Evolutionary conservation across 2,797 vertebrate genomes (phyloP).

Genomic region (Halcyon smyrnensis): DNA sequence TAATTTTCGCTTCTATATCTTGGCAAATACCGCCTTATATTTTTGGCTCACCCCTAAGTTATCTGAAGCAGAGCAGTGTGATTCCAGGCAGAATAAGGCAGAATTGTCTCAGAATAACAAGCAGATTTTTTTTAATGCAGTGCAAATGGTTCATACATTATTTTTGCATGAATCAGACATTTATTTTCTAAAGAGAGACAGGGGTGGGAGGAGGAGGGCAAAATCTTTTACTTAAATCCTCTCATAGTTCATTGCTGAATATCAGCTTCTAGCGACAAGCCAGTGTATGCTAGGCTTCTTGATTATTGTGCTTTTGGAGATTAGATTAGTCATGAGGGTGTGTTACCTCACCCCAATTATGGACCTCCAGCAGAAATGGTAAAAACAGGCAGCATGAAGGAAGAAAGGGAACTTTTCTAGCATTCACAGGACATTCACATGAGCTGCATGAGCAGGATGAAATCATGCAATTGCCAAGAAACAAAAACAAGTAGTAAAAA

Average conservation of each 20-base stretch:
- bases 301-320: slow-evolving; percentile 46
- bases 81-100: slow-evolving; percentile 62
- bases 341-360: slow-evolving; percentile 64
- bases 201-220: not conserved
- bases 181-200: slow-evolving; percentile 55
- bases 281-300: not conserved
- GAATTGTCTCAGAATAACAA: slow-evolving; percentile 66
- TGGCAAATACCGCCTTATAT: slow-evolving; percentile 2
- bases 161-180: slow-evolving; percentile 68
- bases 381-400: slow-evolving; percentile 51
- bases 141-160: slow-evolving; percentile 57
- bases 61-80: slow-evolving; percentile 46
- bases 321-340: slow-evolving; percentile 59
- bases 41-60: slow-evolving; percentile 63
- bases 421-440: slow-evolving; percentile 62
- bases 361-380: slow-evolving; percentile 38
- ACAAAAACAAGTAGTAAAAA: slow-evolving; percentile 58
- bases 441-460: slow-evolving; percentile 56
- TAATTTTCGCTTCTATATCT: slow-evolving; percentile 59
- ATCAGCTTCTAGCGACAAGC: slow-evolving; percentile 31
- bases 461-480: slow-evolving; percentile 58
- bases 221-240: slow-evolving; percentile 55
- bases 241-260: slow-evolving; percentile 48
- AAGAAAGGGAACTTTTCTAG: slow-evolving; percentile 46
- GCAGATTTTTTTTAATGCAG: slow-evolving; percentile 47